phyloP scores from a whole-genome alignment of 1,140 invertebrate genomes.

The Nymphalis io region DNA sequence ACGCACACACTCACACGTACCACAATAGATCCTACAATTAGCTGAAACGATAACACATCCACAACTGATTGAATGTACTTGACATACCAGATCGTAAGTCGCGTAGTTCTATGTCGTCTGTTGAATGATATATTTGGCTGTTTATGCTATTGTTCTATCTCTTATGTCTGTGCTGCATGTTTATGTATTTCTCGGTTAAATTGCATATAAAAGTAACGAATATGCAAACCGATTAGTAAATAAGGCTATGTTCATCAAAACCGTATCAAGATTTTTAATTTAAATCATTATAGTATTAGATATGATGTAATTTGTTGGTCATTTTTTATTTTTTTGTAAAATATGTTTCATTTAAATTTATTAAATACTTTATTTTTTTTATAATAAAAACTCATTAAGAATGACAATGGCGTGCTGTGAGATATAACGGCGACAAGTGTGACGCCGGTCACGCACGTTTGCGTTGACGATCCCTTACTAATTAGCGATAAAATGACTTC shows the following conservation, averaged over 20 bases:
- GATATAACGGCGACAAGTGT: slow-evolving; percentile 22
- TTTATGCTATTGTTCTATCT: slow-evolving; percentile 36
- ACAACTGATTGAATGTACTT: slow-evolving; percentile 13
- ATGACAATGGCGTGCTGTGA: slow-evolving; percentile 15
- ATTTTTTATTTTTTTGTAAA: background rate
- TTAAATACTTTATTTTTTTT: background rate
- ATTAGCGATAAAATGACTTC: slow-evolving; percentile 18
- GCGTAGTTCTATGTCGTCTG: slow-evolving; percentile 29
- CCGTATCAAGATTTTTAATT: background rate
- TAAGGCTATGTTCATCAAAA: slow-evolving; percentile 1
- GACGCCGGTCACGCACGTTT: slow-evolving; percentile 28
- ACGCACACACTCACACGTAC: background rate
- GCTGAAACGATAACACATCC: background rate
- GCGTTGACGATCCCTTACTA: slow-evolving; percentile 19
- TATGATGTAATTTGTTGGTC: background rate
- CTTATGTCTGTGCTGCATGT: slow-evolving; percentile 36
- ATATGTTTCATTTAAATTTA: background rate
- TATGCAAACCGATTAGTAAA: background rate
- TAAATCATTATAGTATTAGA: background rate
- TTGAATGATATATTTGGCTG: slow-evolving; percentile 35
- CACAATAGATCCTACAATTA: background rate
- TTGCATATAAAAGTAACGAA: background rate
- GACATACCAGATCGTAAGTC: slow-evolving; percentile 22
- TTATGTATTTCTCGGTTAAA: slow-evolving; percentile 21
- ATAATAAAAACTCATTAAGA: slow-evolving; percentile 1